A percentile compares a stretch with the other conserved stretches of the same genome.
Evolutionary conservation across 2,113 vertebrate genomes (phyloP).

Genomic region (Corynorhinus townsendii): DNA sequence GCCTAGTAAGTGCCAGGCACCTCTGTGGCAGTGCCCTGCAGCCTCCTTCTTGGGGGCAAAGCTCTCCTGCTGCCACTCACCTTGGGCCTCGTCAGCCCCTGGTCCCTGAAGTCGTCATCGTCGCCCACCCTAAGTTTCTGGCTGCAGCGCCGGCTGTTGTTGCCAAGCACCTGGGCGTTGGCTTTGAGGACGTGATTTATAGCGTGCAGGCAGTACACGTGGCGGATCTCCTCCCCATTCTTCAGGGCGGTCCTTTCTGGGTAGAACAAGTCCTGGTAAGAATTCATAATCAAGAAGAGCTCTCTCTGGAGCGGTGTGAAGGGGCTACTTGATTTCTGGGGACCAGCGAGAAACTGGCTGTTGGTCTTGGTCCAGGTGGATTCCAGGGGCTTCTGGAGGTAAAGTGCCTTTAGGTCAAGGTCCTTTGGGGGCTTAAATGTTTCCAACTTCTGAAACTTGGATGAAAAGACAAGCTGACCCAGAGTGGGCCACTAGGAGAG

Average conservation of each 20-base stretch:
- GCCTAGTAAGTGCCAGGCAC: background rate
- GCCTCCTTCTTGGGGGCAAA: background rate
- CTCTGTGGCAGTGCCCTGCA: accelerated
- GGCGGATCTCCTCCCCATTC: slow-evolving; percentile 86
- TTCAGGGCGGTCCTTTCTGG: slow-evolving; percentile 85
- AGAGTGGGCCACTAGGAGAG: slow-evolving; percentile 87
- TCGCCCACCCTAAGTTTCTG: slow-evolving; percentile 66
- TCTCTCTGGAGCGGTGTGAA: slow-evolving; percentile 89
- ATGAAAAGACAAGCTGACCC: slow-evolving; percentile 85
- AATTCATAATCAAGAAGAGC: slow-evolving; percentile 91
- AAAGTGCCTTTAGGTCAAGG: slow-evolving; percentile 78
- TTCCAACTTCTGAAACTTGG: slow-evolving; percentile 79
- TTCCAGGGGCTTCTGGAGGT: slow-evolving; percentile 88
- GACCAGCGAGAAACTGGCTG: slow-evolving; percentile 69
- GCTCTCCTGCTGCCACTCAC: slow-evolving; percentile 72
- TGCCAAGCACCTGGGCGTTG: slow-evolving; percentile 89
- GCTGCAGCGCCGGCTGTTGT: slow-evolving; percentile 86
- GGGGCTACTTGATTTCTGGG: slow-evolving; percentile 35
- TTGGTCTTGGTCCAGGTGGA: slow-evolving; percentile 85
- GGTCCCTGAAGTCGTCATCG: slow-evolving; percentile 90
- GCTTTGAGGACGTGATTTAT: slow-evolving; percentile 96
- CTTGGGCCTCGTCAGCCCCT: slow-evolving; percentile 96
- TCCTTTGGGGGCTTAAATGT: slow-evolving; percentile 80
- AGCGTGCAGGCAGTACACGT: slow-evolving; percentile 90
- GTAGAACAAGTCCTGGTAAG: slow-evolving; percentile 91